These are phyloP conservation scores for Lophura swinhoii DNA, from an alignment of 2,797 vertebrate genomes.

Conservation along the genomic window DNA sequence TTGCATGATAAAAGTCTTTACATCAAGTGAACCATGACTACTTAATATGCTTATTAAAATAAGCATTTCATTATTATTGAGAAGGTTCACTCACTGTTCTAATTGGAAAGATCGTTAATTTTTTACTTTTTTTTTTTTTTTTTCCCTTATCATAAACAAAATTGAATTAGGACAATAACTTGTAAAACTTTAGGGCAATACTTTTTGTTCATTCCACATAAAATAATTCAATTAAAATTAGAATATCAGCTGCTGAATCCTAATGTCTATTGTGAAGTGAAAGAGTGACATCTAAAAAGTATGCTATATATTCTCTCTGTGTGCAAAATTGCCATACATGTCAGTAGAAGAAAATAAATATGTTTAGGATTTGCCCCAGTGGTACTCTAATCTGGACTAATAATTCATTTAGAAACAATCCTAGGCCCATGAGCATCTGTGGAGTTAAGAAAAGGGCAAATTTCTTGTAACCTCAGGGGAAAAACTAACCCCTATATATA, in stretches of 20 bases:
- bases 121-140: neutral
- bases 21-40: neutral
- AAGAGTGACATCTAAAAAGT: neutral
- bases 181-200: neutral
- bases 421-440: neutral
- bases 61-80: neutral
- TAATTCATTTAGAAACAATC: slow-evolving; percentile 3
- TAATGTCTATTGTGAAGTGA: neutral
- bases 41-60: neutral
- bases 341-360: slow-evolving; percentile 29
- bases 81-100: neutral
- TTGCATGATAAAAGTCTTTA: neutral
- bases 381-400: neutral
- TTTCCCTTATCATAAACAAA: neutral
- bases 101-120: neutral
- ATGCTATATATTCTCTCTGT: neutral
- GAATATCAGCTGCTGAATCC: neutral
- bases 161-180: neutral
- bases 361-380: neutral
- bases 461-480: neutral
- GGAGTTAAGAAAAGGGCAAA: slow-evolving; percentile 18
- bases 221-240: neutral
- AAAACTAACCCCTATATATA: neutral
- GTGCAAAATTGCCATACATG: slow-evolving; percentile 6
- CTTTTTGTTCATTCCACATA: neutral